phyloP scores from a whole-genome alignment of 2,888 invertebrate species.

The Tribolium freemani region DNA sequence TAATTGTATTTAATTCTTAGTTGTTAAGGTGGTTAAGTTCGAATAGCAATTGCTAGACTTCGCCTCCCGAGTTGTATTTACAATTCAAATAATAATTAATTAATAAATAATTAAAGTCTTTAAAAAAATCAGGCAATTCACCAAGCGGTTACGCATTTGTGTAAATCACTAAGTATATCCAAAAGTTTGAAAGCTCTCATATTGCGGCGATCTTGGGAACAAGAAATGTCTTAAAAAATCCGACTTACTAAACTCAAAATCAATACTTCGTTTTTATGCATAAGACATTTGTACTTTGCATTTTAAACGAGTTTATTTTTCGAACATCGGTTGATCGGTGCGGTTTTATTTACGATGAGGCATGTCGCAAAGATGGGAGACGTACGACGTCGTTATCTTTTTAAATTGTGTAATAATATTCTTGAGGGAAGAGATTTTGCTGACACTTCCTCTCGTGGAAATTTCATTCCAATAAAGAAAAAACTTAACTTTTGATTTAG shows the following conservation, averaged over 20 bases:
- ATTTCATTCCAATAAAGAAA: background rate
- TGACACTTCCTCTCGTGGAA: background rate
- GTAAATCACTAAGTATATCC: too few relatives aligned
- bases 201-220: background rate
- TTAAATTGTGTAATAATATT: conserved; percentile 4
- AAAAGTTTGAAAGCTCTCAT: background rate
- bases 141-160: too few relatives aligned
- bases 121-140: too few relatives aligned
- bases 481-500: background rate
- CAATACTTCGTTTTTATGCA: conserved; percentile 11
- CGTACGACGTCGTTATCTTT: background rate
- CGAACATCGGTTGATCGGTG: background rate
- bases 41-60: too few relatives aligned
- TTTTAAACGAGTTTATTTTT: conserved; percentile 14
- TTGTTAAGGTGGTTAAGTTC: too few relatives aligned
- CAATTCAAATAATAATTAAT: too few relatives aligned
- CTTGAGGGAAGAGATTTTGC: background rate
- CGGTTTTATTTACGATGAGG: conserved; percentile 8
- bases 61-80: too few relatives aligned
- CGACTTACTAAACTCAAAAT: background rate
- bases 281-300: conserved; percentile 11
- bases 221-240: too few relatives aligned
- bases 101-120: too few relatives aligned
- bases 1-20: too few relatives aligned
- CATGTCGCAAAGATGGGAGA: background rate